Conservation (phyloP, 2,113 vertebrate genomes). For the Cinclus mexicanus region DNA sequence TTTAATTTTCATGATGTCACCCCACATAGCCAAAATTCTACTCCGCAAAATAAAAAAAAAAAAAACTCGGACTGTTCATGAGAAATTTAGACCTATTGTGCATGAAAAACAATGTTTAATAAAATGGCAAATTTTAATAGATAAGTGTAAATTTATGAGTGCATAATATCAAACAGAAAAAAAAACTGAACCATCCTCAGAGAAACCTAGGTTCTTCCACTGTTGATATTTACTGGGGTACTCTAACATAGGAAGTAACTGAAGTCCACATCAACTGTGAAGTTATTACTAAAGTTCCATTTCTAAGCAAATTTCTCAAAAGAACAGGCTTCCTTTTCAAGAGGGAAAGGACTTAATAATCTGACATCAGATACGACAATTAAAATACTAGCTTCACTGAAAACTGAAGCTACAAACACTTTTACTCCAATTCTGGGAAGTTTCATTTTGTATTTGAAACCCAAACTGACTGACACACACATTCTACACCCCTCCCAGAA, state of each 20-base stretch:
- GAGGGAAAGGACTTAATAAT: constrained; percentile 33
- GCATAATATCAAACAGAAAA: constrained; percentile 76
- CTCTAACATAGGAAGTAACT: constrained; percentile 20
- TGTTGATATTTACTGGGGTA: constrained; percentile 9
- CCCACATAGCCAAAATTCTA: constrained; percentile 70
- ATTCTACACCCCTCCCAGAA: constrained; percentile 62
- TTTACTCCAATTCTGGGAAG: neutral
- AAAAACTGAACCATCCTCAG: constrained; percentile 82
- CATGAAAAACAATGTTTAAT: constrained; percentile 76
- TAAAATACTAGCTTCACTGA: constrained; percentile 41
- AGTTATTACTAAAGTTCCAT: constrained; percentile 22
- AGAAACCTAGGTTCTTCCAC: constrained; percentile 74
- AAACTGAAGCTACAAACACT: constrained; percentile 51
- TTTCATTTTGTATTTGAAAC: neutral
- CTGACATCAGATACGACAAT: constrained; percentile 48
- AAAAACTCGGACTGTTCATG: constrained; percentile 58
- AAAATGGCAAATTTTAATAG: constrained; percentile 82
- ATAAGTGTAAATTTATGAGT: constrained; percentile 76
- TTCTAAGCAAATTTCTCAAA: constrained; percentile 21
- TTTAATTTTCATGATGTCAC: constrained; percentile 72
- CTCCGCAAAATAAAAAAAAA: constrained; percentile 32
- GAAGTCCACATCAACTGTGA: constrained; percentile 28
- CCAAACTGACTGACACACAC: neutral
- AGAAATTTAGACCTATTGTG: constrained; percentile 72
- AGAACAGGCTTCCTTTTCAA: constrained; percentile 34